phyloP scores from a whole-genome alignment of 2,888 invertebrate species.

The Belgica antarctica region DNA sequence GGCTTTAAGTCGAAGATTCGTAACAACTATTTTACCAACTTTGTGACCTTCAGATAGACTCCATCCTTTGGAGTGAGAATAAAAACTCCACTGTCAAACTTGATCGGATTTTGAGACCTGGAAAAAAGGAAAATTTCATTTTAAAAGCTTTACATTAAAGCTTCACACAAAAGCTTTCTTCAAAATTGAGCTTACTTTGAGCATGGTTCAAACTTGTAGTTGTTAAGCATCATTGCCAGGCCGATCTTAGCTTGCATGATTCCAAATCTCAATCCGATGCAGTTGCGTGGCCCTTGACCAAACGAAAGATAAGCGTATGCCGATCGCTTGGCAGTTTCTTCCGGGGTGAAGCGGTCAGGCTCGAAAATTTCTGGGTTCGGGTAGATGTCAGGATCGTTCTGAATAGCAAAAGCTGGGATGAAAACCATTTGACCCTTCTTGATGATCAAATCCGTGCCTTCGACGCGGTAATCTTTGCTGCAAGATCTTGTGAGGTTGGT shows the following conservation, averaged over 20 bases:
- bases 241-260: conserved; percentile 46
- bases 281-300: conserved; percentile 32
- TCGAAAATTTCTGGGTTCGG: conserved; percentile 32
- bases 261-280: conserved; percentile 45
- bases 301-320: conserved; percentile 41
- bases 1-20: too few relatives aligned
- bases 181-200: background rate
- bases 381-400: conserved; percentile 24
- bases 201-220: conserved; percentile 38
- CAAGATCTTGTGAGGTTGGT: background rate
- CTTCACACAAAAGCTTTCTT: too few relatives aligned
- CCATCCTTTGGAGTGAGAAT: conserved; percentile 20
- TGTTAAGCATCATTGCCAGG: conserved; percentile 45
- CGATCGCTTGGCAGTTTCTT: conserved; percentile 44
- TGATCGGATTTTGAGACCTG: conserved; percentile 1
- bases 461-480: conserved; percentile 29
- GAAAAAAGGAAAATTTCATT: background rate
- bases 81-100: background rate
- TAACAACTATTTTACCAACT: too few relatives aligned
- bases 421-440: conserved; percentile 44
- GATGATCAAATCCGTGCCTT: conserved; percentile 8
- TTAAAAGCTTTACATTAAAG: too few relatives aligned
- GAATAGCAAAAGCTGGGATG: conserved; percentile 37
- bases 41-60: conserved; percentile 5
- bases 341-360: conserved; percentile 38